A percentile compares a stretch with the other conserved stretches of the same genome.
Conservation (phyloP, 2,797 vertebrate species). For the Amblyraja radiata region DNA sequence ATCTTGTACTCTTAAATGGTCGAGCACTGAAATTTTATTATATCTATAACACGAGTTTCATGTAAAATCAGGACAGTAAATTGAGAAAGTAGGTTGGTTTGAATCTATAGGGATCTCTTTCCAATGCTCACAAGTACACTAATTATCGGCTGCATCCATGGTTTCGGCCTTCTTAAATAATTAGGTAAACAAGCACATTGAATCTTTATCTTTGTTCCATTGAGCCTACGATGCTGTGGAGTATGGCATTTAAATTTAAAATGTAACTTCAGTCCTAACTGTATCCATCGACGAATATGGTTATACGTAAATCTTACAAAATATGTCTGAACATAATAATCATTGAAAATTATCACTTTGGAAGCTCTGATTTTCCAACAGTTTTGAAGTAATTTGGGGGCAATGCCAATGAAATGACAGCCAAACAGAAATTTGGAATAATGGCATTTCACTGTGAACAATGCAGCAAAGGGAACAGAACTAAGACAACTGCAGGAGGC, state of each 20-base stretch:
- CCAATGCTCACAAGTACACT: not conserved
- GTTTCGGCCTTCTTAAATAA: not conserved
- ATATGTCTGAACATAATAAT: not conserved
- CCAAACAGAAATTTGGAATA: not conserved
- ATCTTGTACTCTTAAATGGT: not conserved
- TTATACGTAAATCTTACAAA: not conserved
- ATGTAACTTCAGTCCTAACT: not conserved
- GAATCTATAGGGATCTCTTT: not conserved
- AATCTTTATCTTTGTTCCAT: not conserved
- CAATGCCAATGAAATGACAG: not conserved
- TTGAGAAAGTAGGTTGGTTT: not conserved
- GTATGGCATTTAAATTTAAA: not conserved
- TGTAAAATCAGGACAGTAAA: not conserved
- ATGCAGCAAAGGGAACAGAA: not conserved
- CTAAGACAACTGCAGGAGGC: not conserved
- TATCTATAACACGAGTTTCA: not conserved
- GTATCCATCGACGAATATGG: not conserved
- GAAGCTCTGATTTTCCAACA: not conserved
- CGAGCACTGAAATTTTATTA: not conserved
- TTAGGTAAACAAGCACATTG: not conserved
- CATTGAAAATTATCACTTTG: not conserved
- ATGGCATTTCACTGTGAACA: too few relatives aligned
- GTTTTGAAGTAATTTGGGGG: not conserved
- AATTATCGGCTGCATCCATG: not conserved
- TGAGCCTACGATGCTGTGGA: not conserved